Evolutionary conservation across 2,797 vertebrate genomes (phyloP).

Genomic region (Antrozous pallidus): DNA sequence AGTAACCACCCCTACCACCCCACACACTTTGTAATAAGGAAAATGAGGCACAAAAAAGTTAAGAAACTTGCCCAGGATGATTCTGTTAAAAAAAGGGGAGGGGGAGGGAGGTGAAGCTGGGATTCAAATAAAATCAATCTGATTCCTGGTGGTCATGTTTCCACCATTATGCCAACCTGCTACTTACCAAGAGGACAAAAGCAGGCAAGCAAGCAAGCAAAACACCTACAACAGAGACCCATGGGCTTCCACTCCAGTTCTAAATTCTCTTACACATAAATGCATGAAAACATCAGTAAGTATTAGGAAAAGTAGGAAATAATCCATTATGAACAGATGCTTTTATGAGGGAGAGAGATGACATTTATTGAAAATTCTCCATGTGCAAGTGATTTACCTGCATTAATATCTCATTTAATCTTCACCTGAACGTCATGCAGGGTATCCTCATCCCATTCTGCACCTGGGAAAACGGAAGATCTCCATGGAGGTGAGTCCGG

Average conservation of each 20-base stretch:
- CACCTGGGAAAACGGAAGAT: neutral
- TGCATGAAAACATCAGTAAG: neutral
- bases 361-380: neutral
- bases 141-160: neutral
- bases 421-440: neutral
- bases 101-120: neutral
- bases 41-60: neutral
- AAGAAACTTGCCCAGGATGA: neutral
- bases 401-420: slow-evolving; percentile 20
- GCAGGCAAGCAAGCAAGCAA: neutral
- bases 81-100: neutral
- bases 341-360: neutral
- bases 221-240: neutral
- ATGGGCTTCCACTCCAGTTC: neutral
- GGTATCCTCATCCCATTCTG: neutral
- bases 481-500: neutral
- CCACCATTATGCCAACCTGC: neutral
- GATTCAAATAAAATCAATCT: neutral
- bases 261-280: neutral
- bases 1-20: neutral
- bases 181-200: neutral
- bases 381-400: neutral
- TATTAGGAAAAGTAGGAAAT: neutral
- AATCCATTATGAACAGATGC: neutral
- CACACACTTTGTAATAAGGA: neutral